phyloP scores from a whole-genome alignment of 2,888 invertebrate genomes.

The Rutpela maculata region DNA sequence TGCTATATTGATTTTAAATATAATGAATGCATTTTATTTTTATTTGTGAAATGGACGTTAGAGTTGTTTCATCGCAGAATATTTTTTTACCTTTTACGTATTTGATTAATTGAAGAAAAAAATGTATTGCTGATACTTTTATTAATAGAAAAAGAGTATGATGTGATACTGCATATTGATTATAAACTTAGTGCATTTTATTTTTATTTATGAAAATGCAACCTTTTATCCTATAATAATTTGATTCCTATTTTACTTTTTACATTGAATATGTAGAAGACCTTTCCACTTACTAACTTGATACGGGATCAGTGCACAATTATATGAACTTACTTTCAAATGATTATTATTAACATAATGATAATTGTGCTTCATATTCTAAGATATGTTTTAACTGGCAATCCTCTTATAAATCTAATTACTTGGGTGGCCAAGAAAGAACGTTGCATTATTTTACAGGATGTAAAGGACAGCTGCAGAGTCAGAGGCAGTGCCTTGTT shows the following conservation, averaged over 20 bases:
- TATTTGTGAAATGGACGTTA: constrained; percentile 18
- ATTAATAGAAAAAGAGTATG: neutral
- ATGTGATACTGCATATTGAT: neutral
- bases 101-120: neutral
- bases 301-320: no score
- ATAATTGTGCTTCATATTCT: no score
- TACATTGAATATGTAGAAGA: neutral
- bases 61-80: neutral
- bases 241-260: neutral
- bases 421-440: no score
- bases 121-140: neutral
- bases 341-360: no score
- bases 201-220: neutral
- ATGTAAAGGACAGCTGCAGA: no score
- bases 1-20: constrained; percentile 18
- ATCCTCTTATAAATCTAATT: no score
- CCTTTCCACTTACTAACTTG: neutral
- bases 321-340: no score
- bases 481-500: no score
- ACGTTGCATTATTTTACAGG: no score
- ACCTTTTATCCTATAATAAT: neutral
- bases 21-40: constrained; percentile 11
- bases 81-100: neutral
- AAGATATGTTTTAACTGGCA: no score
- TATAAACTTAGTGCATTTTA: neutral